phyloP scores from a whole-genome alignment of 2,797 vertebrate species.

The Xyrichtys novacula region DNA sequence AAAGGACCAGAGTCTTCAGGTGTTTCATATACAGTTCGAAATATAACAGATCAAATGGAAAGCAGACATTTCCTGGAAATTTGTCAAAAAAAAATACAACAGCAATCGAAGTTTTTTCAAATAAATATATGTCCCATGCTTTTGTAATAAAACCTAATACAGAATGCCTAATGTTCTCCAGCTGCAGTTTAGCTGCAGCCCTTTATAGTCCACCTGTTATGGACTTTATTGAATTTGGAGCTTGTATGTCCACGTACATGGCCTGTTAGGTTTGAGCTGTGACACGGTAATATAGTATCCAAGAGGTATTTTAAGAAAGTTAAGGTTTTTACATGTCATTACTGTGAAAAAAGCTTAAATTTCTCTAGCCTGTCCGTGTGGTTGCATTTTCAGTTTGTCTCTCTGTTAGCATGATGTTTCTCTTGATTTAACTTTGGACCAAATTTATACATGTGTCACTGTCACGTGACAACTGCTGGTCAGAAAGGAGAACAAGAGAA shows the following conservation, averaged over 20 bases:
- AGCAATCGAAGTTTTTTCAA: not conserved
- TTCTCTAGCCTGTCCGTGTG: too few relatives aligned
- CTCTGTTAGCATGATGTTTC: too few relatives aligned
- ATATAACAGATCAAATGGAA: conserved; percentile 33
- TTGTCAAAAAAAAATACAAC: conserved; percentile 7
- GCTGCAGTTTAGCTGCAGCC: conserved; percentile 17
- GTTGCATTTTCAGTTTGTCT: too few relatives aligned
- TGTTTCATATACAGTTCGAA: conserved; percentile 55
- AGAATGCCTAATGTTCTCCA: conserved; percentile 21
- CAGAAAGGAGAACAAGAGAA: too few relatives aligned
- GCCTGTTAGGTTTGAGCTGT: too few relatives aligned
- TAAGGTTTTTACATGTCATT: too few relatives aligned
- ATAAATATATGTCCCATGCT: not conserved
- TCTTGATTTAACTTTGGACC: too few relatives aligned
- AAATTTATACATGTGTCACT: too few relatives aligned
- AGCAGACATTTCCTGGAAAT: conserved; percentile 24
- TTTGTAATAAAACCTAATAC: conserved; percentile 16
- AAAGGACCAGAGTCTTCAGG: conserved; percentile 34
- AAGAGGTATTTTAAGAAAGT: too few relatives aligned
- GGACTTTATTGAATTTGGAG: conserved; percentile 6
- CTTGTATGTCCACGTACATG: not conserved
- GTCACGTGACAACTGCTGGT: too few relatives aligned
- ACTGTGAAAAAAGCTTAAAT: too few relatives aligned
- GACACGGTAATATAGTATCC: too few relatives aligned
- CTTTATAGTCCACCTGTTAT: conserved; percentile 14